These are phyloP conservation scores for Gortyna flavago DNA, from an alignment of 2,888 invertebrate genomes.

Conservation along the genomic window DNA sequence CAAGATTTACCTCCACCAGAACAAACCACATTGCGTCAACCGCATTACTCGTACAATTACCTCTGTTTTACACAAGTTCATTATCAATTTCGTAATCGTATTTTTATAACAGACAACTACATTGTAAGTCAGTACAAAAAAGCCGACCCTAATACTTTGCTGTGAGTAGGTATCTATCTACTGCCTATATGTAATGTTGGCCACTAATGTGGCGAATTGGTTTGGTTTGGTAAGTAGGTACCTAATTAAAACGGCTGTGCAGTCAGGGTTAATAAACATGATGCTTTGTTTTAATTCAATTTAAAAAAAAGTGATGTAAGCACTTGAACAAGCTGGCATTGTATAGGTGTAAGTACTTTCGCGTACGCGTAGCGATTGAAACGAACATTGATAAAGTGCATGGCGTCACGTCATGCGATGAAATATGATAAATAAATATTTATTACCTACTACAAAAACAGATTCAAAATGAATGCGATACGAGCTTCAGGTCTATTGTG, in stretches of 20 bases:
- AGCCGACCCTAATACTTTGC: constrained; percentile 6
- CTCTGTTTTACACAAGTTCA: constrained; percentile 70
- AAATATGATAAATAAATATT: constrained; percentile 67
- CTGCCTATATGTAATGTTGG: constrained; percentile 16
- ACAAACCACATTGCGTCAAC: constrained; percentile 76
- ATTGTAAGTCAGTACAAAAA: neutral
- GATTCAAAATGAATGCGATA: constrained; percentile 62
- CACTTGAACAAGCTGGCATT: neutral
- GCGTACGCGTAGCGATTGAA: constrained; percentile 1
- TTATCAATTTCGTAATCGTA: constrained; percentile 58
- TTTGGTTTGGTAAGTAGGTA: constrained; percentile 32
- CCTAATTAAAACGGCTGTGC: constrained; percentile 9
- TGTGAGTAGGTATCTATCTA: neutral
- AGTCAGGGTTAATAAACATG: neutral
- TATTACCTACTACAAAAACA: constrained; percentile 62
- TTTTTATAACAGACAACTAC: constrained; percentile 23
- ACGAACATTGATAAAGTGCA: constrained; percentile 59
- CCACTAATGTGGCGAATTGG: constrained; percentile 23
- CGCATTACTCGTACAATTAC: constrained; percentile 78
- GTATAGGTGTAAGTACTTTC: constrained; percentile 12
- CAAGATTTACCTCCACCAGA: constrained; percentile 75
- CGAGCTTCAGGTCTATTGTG: constrained; percentile 71
- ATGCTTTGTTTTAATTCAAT: constrained; percentile 39
- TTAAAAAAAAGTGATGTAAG: constrained; percentile 14
- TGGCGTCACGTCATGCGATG: constrained; percentile 56